phyloP scores from a whole-genome alignment of 2,797 vertebrate genomes.

The Manis pentadactyla region DNA sequence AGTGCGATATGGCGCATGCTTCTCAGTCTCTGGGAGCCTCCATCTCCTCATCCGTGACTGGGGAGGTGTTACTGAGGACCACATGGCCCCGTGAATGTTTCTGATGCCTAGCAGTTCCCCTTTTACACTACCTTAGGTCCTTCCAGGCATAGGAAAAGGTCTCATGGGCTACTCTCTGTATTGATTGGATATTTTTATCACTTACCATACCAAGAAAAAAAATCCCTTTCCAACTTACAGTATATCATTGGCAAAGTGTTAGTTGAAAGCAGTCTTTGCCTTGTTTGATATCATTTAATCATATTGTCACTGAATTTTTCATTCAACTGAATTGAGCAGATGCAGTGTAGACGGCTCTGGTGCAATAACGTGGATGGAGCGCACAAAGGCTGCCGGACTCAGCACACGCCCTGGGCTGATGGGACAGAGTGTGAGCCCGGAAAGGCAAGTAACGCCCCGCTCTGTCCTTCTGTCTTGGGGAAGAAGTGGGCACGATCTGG shows the following conservation, averaged over 20 bases:
- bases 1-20: background rate
- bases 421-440: constrained; percentile 96
- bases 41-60: background rate
- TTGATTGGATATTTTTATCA: background rate
- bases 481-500: no score
- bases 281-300: background rate
- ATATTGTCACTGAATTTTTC: background rate
- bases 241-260: rapidly evolving
- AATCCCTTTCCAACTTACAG: background rate
- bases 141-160: background rate
- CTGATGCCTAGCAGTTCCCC: background rate
- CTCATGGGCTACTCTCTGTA: background rate
- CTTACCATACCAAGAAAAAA: background rate
- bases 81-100: no score
- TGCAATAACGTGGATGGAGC: constrained; percentile 95
- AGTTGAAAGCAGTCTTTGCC: background rate
- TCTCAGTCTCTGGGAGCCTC: background rate
- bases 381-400: constrained; percentile 96
- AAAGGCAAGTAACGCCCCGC: constrained; percentile 90
- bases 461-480: background rate
- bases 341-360: constrained; percentile 97
- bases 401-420: constrained; percentile 99
- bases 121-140: background rate
- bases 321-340: constrained; percentile 86
- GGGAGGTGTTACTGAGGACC: background rate